Base-by-base conservation (phyloP, 2,113 vertebrate genomes). In the Cephalophus harveyi region DNA sequence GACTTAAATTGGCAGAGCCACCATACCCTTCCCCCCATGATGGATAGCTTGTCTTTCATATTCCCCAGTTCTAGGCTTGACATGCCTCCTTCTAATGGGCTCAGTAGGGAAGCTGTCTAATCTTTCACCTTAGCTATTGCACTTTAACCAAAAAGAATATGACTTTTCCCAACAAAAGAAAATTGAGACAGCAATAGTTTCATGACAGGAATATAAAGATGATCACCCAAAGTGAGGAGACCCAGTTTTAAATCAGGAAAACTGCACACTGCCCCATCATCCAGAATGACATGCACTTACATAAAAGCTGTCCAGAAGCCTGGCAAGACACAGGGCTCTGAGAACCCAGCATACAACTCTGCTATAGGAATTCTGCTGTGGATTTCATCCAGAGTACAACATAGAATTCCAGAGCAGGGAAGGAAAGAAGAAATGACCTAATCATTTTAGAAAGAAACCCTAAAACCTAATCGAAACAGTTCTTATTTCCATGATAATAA, bases 151-250 rank as follows among this genome's bases (percentile, higher is more conserved):
- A 62, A 94, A 79, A 85, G 48, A 95, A 94, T 95, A 16, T 90
- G n/a, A 96, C 50, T 83, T 94, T 97, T 94, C 33, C 30, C 81
- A 91, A 50, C 67, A 94, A 94, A 97, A 91, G 71, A 89, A 96
- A 97, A 95, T 87, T 86, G 96, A 97, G 86, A 54, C 4, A 50
- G 87, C 60, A 89, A 1, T 78, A 50, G 60, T 43, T 94, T 87
- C n/a, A 5, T 76, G 88, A 62, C 55, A 36, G 50, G 50, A 90
- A 89, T 94, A 79, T 93, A 95, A 88, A 97, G 74, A 93, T 59
- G 33, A 92, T 93, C 28, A 21, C 64, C 59, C 71, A 33, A 88
- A 88, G 82, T n/a, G 54, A 96, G 79, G 17, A 95, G 81, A 83
- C 64, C 59, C 21, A 90, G 48, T 91, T 67, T n/a, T 93, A 50